Percentiles rank a stretch among this genome's conserved stretches.
Evolutionary conservation across 2,797 vertebrate species (phyloP).

Genomic region (Arrhamphus sclerolepis): DNA sequence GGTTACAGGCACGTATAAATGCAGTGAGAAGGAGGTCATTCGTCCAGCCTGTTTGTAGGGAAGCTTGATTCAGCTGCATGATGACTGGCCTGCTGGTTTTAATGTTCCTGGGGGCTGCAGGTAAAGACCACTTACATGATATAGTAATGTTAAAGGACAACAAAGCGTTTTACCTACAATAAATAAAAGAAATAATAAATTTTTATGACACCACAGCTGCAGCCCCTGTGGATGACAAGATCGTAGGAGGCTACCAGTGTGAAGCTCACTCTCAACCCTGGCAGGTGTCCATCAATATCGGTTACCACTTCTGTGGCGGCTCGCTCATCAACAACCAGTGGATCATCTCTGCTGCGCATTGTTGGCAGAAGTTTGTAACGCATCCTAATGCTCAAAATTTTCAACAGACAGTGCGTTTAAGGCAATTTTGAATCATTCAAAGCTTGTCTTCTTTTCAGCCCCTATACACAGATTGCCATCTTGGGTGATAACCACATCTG

Average conservation of each 20-base stretch:
- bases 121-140: conserved; percentile 53
- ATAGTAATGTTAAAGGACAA: background rate
- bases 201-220: conserved; percentile 56
- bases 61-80: conserved; percentile 49
- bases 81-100: conserved; percentile 74
- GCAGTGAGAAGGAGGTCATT: conserved; percentile 18
- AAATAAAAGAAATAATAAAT: background rate
- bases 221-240: conserved; percentile 72
- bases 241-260: conserved; percentile 77
- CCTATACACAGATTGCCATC: conserved; percentile 60
- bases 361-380: conserved; percentile 76
- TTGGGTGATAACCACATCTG: conserved; percentile 80
- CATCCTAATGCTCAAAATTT: background rate
- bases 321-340: conserved; percentile 79
- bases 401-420: background rate
- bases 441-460: conserved; percentile 46
- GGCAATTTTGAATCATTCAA: background rate
- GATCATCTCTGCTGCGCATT: conserved; percentile 82
- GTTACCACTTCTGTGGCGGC: conserved; percentile 75
- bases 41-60: conserved; percentile 51
- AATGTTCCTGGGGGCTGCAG: conserved; percentile 72
- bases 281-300: conserved; percentile 77
- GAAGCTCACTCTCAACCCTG: conserved; percentile 67
- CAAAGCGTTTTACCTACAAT: background rate
- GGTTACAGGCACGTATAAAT: conserved; percentile 66